phyloP scores from a whole-genome alignment of 2,797 vertebrate species.

The Karalla daura region DNA sequence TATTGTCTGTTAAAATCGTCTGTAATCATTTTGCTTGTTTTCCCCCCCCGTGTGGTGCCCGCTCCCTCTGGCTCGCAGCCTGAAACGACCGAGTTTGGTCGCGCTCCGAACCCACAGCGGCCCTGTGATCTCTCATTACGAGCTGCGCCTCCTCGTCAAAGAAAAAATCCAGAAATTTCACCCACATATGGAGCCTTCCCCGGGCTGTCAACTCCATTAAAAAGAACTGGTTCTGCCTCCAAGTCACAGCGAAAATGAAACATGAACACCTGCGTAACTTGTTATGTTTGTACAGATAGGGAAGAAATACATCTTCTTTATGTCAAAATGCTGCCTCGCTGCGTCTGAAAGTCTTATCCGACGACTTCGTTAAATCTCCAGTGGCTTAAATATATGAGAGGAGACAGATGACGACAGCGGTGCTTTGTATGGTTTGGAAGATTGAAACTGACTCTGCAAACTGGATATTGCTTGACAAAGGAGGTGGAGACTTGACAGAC shows the following conservation, averaged over 20 bases:
- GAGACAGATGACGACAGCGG: constrained; percentile 20
- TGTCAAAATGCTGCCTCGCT: not conserved
- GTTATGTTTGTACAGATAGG: constrained; percentile 2
- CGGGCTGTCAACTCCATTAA: constrained; percentile 32
- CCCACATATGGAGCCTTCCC: constrained; percentile 33
- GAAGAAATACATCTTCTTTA: not conserved
- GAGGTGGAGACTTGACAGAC: too few species aligned
- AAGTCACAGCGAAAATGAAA: constrained; percentile 28
- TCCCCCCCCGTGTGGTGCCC: not conserved
- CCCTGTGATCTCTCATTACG: constrained; percentile 57
- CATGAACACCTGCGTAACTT: constrained; percentile 16
- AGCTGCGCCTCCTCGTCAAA: constrained; percentile 51
- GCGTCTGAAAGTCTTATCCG: not conserved
- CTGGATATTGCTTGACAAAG: not conserved
- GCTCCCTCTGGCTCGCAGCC: constrained; percentile 39
- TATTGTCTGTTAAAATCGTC: constrained; percentile 41
- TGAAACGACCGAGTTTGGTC: constrained; percentile 51
- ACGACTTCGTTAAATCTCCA: not conserved
- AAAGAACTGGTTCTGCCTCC: constrained; percentile 12
- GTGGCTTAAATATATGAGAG: not conserved
- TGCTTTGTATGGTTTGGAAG: constrained; percentile 24
- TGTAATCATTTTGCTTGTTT: too few species aligned
- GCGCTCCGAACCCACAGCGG: constrained; percentile 29
- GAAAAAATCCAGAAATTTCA: constrained; percentile 27
- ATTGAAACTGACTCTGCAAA: not conserved